phyloP scores from a whole-genome alignment of 2,113 vertebrate genomes.

The Archocentrus centrarchus region DNA sequence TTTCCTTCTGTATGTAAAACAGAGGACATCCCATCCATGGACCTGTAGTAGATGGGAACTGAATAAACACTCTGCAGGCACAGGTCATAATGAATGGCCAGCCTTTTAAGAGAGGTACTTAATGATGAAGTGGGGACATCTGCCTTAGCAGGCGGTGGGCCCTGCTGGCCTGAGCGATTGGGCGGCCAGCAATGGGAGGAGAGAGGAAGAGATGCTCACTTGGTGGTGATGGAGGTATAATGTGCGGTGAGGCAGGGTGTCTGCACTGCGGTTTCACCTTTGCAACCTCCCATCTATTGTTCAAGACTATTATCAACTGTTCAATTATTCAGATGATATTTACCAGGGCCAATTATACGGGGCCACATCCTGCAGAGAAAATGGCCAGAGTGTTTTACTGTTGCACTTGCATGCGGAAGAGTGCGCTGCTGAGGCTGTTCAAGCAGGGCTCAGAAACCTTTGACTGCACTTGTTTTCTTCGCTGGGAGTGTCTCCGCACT shows the following conservation, averaged over 20 bases:
- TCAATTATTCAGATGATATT: conserved; percentile 86
- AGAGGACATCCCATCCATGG: conserved; percentile 40
- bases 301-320: conserved; percentile 80
- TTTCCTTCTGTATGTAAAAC: conserved; percentile 39
- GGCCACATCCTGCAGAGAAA: conserved; percentile 79
- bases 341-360: conserved; percentile 81
- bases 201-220: conserved; percentile 43
- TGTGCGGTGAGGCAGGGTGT: conserved; percentile 76
- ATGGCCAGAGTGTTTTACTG: conserved; percentile 78
- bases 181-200: conserved; percentile 9
- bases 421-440: conserved; percentile 69
- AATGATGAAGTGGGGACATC: conserved; percentile 74
- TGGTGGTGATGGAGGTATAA: conserved; percentile 66
- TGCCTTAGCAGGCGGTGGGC: conserved; percentile 55
- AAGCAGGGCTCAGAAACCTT: conserved; percentile 57
- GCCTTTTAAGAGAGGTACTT: conserved; percentile 73
- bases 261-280: conserved; percentile 82
- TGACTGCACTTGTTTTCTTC: conserved; percentile 35
- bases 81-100: conserved; percentile 71
- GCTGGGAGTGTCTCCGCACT: conserved; percentile 57
- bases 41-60: conserved; percentile 67
- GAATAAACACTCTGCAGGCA: conserved; percentile 68
- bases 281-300: conserved; percentile 81
- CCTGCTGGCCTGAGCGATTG: conserved; percentile 35
- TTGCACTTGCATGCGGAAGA: conserved; percentile 69